phyloP scores from a whole-genome alignment of 2,888 invertebrate genomes.

The Mythimna loreyi region DNA sequence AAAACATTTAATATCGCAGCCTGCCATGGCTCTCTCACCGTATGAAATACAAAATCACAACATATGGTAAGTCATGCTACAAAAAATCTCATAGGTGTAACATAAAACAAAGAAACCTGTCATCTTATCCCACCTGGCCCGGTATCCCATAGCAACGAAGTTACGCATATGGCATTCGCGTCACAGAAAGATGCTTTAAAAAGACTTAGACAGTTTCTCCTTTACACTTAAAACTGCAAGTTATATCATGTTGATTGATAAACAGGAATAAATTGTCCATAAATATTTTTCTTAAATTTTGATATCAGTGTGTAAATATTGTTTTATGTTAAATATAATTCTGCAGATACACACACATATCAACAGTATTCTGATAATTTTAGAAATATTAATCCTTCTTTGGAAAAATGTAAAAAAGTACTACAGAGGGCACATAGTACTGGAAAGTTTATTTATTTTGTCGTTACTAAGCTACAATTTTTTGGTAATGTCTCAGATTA shows the following conservation, averaged over 20 bases:
- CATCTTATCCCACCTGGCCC: slow-evolving; percentile 46
- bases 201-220: too few species aligned
- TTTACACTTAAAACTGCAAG: neutral
- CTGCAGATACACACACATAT: too few species aligned
- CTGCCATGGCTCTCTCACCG: neutral
- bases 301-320: too few species aligned
- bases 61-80: neutral
- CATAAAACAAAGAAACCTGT: slow-evolving; percentile 11
- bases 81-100: neutral
- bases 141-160: slow-evolving; percentile 33
- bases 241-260: neutral
- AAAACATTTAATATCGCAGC: too few species aligned
- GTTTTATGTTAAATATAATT: too few species aligned
- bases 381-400: too few species aligned
- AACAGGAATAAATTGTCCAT: too few species aligned
- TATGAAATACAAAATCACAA: neutral
- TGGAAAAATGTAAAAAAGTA: neutral
- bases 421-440: neutral
- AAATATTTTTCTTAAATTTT: too few species aligned
- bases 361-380: too few species aligned
- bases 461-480: neutral
- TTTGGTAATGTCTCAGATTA: neutral
- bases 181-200: slow-evolving; percentile 9
- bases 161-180: slow-evolving; percentile 23
- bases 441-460: neutral